phyloP scores from a whole-genome alignment of 2,797 vertebrate genomes.

The Loriculus beryllinus region DNA sequence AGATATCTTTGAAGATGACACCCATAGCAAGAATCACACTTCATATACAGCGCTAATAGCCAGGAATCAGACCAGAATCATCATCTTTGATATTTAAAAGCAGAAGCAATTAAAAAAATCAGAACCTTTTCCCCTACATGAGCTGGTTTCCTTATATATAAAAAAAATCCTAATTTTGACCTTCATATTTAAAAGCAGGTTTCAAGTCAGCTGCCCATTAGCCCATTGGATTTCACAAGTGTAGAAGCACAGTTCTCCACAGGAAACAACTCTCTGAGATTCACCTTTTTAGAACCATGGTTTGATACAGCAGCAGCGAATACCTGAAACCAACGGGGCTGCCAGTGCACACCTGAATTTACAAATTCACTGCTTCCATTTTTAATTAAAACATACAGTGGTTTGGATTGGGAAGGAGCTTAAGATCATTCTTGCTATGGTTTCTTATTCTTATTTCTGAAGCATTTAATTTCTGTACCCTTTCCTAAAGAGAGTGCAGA shows the following conservation, averaged over 20 bases:
- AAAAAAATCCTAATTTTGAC: background rate
- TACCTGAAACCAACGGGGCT: background rate
- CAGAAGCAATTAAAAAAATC: background rate
- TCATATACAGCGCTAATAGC: background rate
- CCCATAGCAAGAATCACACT: background rate
- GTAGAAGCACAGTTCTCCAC: background rate
- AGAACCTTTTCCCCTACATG: rapidly evolving
- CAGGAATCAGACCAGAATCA: background rate
- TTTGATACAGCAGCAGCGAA: background rate
- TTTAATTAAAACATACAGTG: background rate
- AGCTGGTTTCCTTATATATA: rapidly evolving
- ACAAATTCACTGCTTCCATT: background rate
- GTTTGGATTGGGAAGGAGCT: background rate
- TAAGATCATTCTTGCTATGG: rapidly evolving
- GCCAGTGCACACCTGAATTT: rapidly evolving
- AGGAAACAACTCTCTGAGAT: background rate
- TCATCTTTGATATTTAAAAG: background rate
- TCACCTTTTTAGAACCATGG: background rate
- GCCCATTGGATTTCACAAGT: background rate
- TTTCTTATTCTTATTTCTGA: rapidly evolving
- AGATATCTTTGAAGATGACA: background rate
- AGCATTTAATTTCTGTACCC: rapidly evolving
- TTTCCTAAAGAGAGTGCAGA: rapidly evolving
- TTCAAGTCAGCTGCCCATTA: background rate
- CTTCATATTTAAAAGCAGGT: background rate